Conservation (phyloP, 2,797 vertebrate species). For the Melanotaenia maccullochi region DNA sequence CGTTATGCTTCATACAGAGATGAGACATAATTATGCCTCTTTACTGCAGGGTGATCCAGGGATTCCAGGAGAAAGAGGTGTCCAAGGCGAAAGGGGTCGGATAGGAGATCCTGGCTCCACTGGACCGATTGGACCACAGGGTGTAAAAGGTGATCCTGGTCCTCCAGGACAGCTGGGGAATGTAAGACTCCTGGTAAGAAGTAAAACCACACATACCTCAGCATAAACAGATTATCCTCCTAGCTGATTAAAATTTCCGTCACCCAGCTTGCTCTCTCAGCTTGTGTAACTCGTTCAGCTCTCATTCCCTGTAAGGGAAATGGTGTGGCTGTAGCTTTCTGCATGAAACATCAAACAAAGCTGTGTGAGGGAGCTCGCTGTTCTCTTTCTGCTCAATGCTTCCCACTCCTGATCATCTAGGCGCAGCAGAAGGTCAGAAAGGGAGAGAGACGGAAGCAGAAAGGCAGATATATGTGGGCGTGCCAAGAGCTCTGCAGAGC, state of each 20-base stretch:
- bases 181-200: conserved; percentile 82
- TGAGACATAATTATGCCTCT: conserved; percentile 20
- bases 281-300: conserved; percentile 54
- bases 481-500: conserved; percentile 61
- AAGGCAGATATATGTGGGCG: conserved; percentile 65
- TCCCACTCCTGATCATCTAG: conserved; percentile 73
- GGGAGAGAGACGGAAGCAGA: conserved; percentile 62
- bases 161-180: conserved; percentile 85
- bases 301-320: conserved; percentile 39
- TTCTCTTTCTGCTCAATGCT: conserved; percentile 63
- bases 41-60: conserved; percentile 91
- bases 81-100: conserved; percentile 94
- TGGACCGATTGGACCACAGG: conserved; percentile 84
- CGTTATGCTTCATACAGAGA: neutral
- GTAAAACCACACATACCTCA: neutral
- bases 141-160: conserved; percentile 88
- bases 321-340: conserved; percentile 58
- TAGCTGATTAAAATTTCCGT: conserved; percentile 33
- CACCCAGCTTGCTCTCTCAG: conserved; percentile 22
- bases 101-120: conserved; percentile 85
- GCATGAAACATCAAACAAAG: conserved; percentile 69
- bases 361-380: conserved; percentile 56
- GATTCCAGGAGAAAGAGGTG: conserved; percentile 93
- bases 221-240: conserved; percentile 23
- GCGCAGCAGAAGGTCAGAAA: conserved; percentile 71